Conservation (phyloP, 2,888 invertebrate genomes). For the Biston stratarius region DNA sequence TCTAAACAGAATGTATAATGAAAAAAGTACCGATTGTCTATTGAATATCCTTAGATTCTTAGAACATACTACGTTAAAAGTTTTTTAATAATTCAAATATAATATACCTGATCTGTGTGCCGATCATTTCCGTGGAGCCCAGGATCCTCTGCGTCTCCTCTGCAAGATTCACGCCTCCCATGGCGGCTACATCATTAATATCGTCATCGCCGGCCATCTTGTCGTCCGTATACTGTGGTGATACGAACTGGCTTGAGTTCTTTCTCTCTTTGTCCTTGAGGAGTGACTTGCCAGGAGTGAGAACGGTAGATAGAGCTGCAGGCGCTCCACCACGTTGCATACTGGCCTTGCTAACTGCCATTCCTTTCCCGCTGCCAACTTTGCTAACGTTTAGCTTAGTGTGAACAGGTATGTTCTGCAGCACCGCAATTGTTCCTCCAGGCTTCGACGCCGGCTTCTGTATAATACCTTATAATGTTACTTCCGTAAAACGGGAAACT, state of each 20-base stretch:
- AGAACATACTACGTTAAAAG: no score
- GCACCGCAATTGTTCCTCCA: constrained; percentile 70
- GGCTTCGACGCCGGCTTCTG: constrained; percentile 63
- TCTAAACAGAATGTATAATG: no score
- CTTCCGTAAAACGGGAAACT: neutral
- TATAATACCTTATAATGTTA: neutral
- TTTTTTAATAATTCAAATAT: neutral
- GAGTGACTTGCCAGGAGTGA: constrained; percentile 86
- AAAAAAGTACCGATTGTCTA: no score
- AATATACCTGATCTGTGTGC: constrained; percentile 91
- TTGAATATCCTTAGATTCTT: no score
- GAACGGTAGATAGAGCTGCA: constrained; percentile 68
- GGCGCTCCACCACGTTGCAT: constrained; percentile 65
- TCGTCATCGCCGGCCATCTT: constrained; percentile 95
- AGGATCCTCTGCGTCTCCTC: constrained; percentile 98
- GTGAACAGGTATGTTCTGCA: constrained; percentile 79
- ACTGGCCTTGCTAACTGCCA: constrained; percentile 77
- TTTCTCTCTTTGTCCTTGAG: constrained; percentile 93
- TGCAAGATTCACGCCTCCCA: constrained; percentile 99
- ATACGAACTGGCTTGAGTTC: constrained; percentile 65
- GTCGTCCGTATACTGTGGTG: constrained; percentile 76
- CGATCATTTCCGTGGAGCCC: constrained; percentile 95
- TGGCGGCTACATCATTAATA: constrained; percentile 99
- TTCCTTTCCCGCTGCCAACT: constrained; percentile 74
- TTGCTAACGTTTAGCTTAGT: constrained; percentile 74